Percentiles rank a stretch among this genome's conserved stretches.
phyloP scores from a whole-genome alignment of 2,888 invertebrate genomes.

The Cepaea hortensis region DNA sequence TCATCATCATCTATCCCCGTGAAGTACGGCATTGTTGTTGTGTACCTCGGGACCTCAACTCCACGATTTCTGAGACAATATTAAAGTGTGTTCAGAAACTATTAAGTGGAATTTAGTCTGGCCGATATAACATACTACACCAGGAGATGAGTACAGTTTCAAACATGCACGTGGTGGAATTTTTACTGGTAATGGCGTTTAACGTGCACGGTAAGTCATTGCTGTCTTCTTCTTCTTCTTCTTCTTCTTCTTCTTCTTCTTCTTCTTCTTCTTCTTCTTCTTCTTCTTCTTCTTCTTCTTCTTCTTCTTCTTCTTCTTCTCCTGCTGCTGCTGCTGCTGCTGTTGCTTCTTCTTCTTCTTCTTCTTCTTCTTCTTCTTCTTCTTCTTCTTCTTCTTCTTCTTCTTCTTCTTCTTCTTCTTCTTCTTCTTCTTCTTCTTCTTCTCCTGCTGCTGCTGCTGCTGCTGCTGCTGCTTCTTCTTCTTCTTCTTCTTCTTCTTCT shows the following conservation, averaged over 20 bases:
- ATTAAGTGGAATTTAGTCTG: no score
- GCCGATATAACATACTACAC: not conserved
- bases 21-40: no score
- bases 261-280: not conserved
- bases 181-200: not conserved
- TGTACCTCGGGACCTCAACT: no score
- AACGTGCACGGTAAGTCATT: not conserved
- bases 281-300: not conserved
- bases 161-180: no score
- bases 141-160: not conserved
- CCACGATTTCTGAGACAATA: no score
- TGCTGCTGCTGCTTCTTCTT: not conserved
- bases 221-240: not conserved
- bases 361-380: constrained; percentile 2
- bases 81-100: not conserved
- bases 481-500: not conserved
- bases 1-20: no score
- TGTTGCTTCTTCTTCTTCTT: not conserved
- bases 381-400: no score
- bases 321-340: not conserved
- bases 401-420: not conserved
- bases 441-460: not conserved
- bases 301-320: not conserved
- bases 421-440: not conserved
- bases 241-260: not conserved